phyloP scores from a whole-genome alignment of 2,888 invertebrate genomes.

The Drosophila nigricruria region DNA sequence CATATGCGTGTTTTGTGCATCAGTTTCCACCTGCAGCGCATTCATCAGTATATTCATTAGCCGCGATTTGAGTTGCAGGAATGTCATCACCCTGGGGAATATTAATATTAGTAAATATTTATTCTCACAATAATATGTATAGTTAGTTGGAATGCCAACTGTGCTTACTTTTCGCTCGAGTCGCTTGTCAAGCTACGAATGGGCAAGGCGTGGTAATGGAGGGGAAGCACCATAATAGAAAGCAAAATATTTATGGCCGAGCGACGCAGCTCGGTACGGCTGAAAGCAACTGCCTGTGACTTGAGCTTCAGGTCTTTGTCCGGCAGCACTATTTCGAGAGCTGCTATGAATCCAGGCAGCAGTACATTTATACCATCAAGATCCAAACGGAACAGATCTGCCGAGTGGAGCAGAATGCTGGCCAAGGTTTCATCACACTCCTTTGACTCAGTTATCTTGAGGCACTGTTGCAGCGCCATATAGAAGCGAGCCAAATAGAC shows the following conservation, averaged over 20 bases:
- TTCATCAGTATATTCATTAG: slow-evolving; percentile 93
- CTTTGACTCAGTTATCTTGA: slow-evolving; percentile 89
- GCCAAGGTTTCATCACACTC: slow-evolving; percentile 93
- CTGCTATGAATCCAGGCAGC: slow-evolving; percentile 94
- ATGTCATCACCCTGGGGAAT: slow-evolving; percentile 86
- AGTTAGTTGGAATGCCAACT: slow-evolving; percentile 3
- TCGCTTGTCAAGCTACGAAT: slow-evolving; percentile 89
- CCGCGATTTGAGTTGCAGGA: slow-evolving; percentile 90
- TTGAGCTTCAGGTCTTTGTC: slow-evolving; percentile 93
- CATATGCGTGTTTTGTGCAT: slow-evolving; percentile 95
- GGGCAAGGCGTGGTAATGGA: slow-evolving; percentile 93
- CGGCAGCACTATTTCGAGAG: slow-evolving; percentile 95
- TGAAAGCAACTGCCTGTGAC: slow-evolving; percentile 87
- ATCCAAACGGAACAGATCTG: slow-evolving; percentile 95
- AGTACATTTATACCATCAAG: slow-evolving; percentile 96
- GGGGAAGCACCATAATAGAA: slow-evolving; percentile 95
- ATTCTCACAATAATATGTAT: neutral
- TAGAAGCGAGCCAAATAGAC: slow-evolving; percentile 97
- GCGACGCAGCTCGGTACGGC: slow-evolving; percentile 92
- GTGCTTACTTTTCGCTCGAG: slow-evolving; percentile 86
- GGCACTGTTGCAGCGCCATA: slow-evolving; percentile 94
- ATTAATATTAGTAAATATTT: neutral
- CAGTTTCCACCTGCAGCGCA: slow-evolving; percentile 93
- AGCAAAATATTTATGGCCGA: slow-evolving; percentile 96
- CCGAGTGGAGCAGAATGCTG: slow-evolving; percentile 94